Base-by-base conservation (phyloP, 1,140 invertebrate genomes). In the Cydia strobilella region DNA sequence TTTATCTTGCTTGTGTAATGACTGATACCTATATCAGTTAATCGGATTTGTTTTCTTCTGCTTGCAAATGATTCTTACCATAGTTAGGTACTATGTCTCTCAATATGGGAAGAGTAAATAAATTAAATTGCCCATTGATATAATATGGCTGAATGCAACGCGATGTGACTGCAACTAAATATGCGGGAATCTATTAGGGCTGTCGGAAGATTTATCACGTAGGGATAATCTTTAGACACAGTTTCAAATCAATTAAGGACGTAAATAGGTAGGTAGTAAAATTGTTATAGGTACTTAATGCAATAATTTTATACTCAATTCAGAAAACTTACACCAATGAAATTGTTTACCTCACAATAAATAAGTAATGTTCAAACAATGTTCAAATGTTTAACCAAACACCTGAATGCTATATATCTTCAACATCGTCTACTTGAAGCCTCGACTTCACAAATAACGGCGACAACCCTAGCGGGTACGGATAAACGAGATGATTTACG, bases 401-500 rank as follows among this genome's bases (percentile, higher is more conserved):
- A n/a, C 48, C 45, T 48, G 48, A 51, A 45, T 51, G n/a, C 2
- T 51, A 51, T 18, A 13, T 48, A 51, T 18, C 45, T 48, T 15
- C 48, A 51, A 18, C 48, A n/a, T 51, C 15, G n/a, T n/a, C 13
- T 51, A 6, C 45, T 15, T 48, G 45, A 48, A 48, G 45, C 0
- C 4, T 54, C 1, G 4, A n/a, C 45, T 48, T 48, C 15, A 48
- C 45, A 18, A 54, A 59, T 23, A 78, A 77, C 65, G 75, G 51
- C 71, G 63, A 71, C 76, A 73, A 20, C 66, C 73, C 54, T 75
- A 74, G 74, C 80, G 76, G 65, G 78, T 80, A 75, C 71, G 80
- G 77, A 82, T 82, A 79, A 77, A 78, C 65, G 51, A 23, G 77
- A 87, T 89, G 89, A 87, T 88, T 86, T 89, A 89, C 79, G 83